Conservation (phyloP, 92 coral and sea anemone species). For the Paramuricea clavata region DNA sequence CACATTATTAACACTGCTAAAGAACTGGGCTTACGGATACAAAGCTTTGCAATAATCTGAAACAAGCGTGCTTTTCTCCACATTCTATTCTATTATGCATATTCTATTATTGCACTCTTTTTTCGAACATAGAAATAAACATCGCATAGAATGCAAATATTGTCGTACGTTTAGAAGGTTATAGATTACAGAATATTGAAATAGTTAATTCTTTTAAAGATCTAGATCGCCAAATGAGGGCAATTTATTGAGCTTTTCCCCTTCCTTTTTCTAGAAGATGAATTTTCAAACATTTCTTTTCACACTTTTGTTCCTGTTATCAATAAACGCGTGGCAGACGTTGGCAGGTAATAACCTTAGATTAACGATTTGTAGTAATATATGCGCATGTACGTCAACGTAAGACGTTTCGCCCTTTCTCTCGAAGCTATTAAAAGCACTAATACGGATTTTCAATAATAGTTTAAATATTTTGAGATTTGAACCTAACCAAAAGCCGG, state of each 20-base stretch:
- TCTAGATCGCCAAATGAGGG: background rate
- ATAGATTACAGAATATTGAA: no score
- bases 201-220: background rate
- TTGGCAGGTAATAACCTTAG: background rate
- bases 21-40: no score
- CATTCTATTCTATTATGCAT: no score
- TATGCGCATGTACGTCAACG: background rate
- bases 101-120: no score
- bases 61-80: no score
- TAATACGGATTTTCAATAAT: background rate
- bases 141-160: no score
- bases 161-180: no score
- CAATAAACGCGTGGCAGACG: background rate
- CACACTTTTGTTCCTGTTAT: background rate
- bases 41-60: no score
- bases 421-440: background rate
- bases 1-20: no score
- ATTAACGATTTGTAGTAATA: background rate
- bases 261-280: background rate
- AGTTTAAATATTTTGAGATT: background rate
- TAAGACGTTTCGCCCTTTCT: background rate
- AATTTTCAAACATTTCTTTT: background rate
- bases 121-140: no score
- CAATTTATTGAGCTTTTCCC: background rate
- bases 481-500: background rate